Evolutionary conservation across 2,888 invertebrate species (phyloP).

Genomic region (Syrista parreyssii): DNA sequence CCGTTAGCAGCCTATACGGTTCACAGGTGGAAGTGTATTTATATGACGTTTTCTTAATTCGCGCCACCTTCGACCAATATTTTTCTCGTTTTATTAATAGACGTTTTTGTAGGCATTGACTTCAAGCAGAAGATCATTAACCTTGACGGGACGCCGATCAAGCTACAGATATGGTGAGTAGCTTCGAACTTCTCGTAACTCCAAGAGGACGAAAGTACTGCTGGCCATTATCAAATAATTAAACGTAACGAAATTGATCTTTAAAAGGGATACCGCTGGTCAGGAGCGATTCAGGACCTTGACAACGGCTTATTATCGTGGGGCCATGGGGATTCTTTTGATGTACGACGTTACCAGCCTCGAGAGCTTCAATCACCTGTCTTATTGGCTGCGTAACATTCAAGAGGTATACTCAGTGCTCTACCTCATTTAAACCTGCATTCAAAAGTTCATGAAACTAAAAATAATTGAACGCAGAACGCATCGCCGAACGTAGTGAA

Average conservation of each 20-base stretch:
- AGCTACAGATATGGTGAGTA: conserved; percentile 77
- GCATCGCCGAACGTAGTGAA: conserved; percentile 89
- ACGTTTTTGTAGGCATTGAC: conserved; percentile 77
- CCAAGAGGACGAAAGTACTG: no score
- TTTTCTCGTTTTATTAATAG: not conserved
- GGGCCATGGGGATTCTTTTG: conserved; percentile 90
- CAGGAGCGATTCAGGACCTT: conserved; percentile 82
- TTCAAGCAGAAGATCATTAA: conserved; percentile 92
- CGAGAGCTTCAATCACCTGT: conserved; percentile 90
- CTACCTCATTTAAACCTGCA: not conserved
- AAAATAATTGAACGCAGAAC: conserved; percentile 69
- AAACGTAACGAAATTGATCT: not conserved
- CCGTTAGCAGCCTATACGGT: not conserved
- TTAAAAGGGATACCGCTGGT: conserved; percentile 86
- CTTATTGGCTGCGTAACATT: conserved; percentile 91
- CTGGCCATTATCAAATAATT: not conserved
- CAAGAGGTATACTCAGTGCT: conserved; percentile 77
- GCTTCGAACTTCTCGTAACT: not conserved
- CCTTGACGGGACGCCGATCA: conserved; percentile 86
- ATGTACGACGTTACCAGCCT: conserved; percentile 92
- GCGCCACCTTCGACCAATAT: not conserved
- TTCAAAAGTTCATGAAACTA: conserved; percentile 12
- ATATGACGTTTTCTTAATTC: not conserved
- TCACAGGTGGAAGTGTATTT: not conserved
- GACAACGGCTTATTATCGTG: conserved; percentile 89